These are phyloP conservation scores for Hypselothyrea guttata DNA, from an alignment of 2,888 invertebrate species.

Conservation along the genomic window DNA sequence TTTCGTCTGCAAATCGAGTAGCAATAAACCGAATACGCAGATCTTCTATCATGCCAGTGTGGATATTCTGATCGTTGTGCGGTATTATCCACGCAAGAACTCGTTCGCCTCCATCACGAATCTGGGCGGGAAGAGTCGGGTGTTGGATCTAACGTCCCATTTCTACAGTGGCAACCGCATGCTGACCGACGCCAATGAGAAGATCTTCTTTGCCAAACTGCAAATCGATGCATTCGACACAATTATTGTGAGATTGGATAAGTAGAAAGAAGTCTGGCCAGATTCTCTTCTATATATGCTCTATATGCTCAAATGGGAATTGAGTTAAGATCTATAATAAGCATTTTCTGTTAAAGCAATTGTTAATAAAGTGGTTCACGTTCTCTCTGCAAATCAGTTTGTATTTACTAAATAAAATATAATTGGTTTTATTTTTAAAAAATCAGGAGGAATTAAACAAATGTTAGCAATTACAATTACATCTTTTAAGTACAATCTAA, in stretches of 20 bases:
- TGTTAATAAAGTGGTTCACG: too few species aligned
- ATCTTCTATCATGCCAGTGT: slow-evolving; percentile 85
- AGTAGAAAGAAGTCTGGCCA: slow-evolving; percentile 53
- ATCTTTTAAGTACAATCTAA: slow-evolving; percentile 39
- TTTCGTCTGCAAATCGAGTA: slow-evolving; percentile 86
- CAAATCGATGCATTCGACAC: slow-evolving; percentile 85
- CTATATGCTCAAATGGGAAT: too few species aligned
- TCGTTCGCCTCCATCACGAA: slow-evolving; percentile 90
- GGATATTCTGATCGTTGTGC: slow-evolving; percentile 88
- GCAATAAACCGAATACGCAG: slow-evolving; percentile 86
- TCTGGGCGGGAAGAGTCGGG: slow-evolving; percentile 85
- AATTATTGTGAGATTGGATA: slow-evolving; percentile 85
- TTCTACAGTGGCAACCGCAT: slow-evolving; percentile 87
- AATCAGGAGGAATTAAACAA: slow-evolving; percentile 41
- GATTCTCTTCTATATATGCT: too few species aligned
- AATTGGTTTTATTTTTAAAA: slow-evolving; percentile 38
- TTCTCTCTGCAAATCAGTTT: too few species aligned
- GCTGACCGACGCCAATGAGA: slow-evolving; percentile 59
- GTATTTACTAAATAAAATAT: slow-evolving; percentile 43
- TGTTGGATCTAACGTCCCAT: slow-evolving; percentile 88
- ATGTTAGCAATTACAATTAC: slow-evolving; percentile 42
- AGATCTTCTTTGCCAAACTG: slow-evolving; percentile 82
- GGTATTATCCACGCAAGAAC: slow-evolving; percentile 90
- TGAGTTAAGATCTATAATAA: too few species aligned
- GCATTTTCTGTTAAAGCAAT: too few species aligned